phyloP scores from a whole-genome alignment of 2,797 vertebrate genomes.

The Clamator glandarius region DNA sequence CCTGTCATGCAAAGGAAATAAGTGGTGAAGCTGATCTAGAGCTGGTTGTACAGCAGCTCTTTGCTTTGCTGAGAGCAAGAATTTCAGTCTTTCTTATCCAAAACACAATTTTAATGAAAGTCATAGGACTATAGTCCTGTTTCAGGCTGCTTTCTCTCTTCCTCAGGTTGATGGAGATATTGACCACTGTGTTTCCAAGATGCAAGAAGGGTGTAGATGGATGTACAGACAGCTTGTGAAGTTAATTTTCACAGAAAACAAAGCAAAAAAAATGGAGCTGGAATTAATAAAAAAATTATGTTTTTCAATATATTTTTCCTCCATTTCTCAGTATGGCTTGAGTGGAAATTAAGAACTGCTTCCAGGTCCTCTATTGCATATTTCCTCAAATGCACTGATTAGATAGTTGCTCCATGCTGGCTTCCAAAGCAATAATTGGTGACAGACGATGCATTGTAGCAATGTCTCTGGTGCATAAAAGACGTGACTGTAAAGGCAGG shows the following conservation, averaged over 20 bases:
- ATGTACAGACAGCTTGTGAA: neutral
- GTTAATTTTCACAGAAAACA: neutral
- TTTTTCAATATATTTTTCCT: neutral
- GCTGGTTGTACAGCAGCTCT: neutral
- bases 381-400: neutral
- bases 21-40: neutral
- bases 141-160: neutral
- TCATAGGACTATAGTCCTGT: neutral
- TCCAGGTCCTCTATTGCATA: neutral
- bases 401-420: neutral
- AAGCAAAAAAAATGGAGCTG: neutral
- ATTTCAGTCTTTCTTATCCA: neutral
- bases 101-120: neutral
- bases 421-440: conserved; percentile 1
- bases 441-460: neutral
- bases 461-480: neutral
- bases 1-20: neutral
- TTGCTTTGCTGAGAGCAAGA: neutral
- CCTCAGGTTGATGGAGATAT: neutral
- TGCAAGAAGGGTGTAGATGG: neutral
- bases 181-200: neutral
- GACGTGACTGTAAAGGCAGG: neutral
- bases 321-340: neutral
- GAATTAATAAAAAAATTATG: neutral
- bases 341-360: conserved; percentile 23